Evolutionary conservation across 2,888 invertebrate species (phyloP).

Genomic region (Netelia melanura): DNA sequence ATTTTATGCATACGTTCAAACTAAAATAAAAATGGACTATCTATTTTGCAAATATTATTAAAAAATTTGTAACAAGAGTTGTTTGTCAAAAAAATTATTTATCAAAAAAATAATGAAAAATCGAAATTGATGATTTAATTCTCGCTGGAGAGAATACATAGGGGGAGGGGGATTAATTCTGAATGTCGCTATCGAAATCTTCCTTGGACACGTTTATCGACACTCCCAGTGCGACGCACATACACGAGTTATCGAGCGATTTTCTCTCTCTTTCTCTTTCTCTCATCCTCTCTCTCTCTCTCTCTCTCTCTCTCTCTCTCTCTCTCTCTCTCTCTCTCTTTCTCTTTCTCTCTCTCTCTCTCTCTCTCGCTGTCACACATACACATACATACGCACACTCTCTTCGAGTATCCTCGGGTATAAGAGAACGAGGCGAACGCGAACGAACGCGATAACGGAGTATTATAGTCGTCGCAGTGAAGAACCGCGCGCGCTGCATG

Average conservation of each 20-base stretch:
- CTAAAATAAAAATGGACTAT: no score
- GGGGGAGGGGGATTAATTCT: not conserved
- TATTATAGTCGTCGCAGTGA: constrained; percentile 17
- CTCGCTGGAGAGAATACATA: not conserved
- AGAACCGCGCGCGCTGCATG: constrained; percentile 2
- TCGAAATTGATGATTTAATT: constrained; percentile 1
- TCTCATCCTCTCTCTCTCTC: not conserved
- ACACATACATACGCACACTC: not conserved
- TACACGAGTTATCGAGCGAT: constrained; percentile 35
- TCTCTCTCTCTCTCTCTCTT: not conserved
- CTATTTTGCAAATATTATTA: no score
- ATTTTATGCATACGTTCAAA: no score
- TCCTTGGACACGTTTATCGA: constrained; percentile 52
- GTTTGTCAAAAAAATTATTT: not conserved
- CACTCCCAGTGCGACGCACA: constrained; percentile 11
- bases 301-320: not conserved
- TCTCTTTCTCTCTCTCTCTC: no score
- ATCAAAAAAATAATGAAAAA: not conserved
- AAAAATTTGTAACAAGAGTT: no score
- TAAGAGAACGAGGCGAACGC: constrained; percentile 14
- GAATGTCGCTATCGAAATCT: constrained; percentile 37
- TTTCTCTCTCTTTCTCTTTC: not conserved
- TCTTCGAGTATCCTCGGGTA: not conserved
- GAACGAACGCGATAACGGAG: constrained; percentile 46
- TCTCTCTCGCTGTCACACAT: not conserved